Conservation (phyloP, 2,888 invertebrate genomes). For the Galeruca laticollis region DNA sequence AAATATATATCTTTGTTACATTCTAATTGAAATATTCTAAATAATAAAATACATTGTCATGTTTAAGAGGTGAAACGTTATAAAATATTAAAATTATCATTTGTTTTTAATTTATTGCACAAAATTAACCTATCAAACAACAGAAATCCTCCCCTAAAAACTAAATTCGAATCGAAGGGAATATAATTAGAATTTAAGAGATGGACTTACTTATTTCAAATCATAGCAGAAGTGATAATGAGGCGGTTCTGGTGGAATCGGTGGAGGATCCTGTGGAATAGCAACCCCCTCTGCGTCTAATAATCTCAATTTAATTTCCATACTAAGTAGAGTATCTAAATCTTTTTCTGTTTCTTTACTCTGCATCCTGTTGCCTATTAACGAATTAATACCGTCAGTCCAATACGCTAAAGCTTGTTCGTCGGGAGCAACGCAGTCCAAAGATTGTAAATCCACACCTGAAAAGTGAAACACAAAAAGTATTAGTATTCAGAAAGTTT, state of each 20-base stretch:
- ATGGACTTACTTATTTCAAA: slow-evolving; percentile 69
- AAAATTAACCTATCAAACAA: background rate
- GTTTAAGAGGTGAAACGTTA: background rate
- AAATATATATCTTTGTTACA: no score
- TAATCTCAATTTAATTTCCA: slow-evolving; percentile 95
- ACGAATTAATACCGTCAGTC: slow-evolving; percentile 95
- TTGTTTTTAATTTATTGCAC: background rate
- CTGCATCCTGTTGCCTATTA: slow-evolving; percentile 88
- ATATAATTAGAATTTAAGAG: no score
- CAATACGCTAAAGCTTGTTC: slow-evolving; percentile 89
- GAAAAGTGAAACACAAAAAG: background rate
- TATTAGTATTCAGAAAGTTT: no score
- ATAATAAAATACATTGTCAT: background rate
- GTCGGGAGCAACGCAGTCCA: slow-evolving; percentile 94
- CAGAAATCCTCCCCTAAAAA: no score
- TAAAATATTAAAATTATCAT: background rate
- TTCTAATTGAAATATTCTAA: no score
- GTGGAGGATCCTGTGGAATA: slow-evolving; percentile 93
- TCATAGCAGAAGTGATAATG: slow-evolving; percentile 91
- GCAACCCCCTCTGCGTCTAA: slow-evolving; percentile 95
- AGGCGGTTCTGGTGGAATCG: slow-evolving; percentile 91
- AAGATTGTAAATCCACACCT: slow-evolving; percentile 79
- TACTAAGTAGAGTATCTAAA: slow-evolving; percentile 90
- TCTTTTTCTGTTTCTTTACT: slow-evolving; percentile 91
- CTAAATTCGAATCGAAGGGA: no score